phyloP scores from a whole-genome alignment of 2,113 vertebrate species.

The Salminus brasiliensis region DNA sequence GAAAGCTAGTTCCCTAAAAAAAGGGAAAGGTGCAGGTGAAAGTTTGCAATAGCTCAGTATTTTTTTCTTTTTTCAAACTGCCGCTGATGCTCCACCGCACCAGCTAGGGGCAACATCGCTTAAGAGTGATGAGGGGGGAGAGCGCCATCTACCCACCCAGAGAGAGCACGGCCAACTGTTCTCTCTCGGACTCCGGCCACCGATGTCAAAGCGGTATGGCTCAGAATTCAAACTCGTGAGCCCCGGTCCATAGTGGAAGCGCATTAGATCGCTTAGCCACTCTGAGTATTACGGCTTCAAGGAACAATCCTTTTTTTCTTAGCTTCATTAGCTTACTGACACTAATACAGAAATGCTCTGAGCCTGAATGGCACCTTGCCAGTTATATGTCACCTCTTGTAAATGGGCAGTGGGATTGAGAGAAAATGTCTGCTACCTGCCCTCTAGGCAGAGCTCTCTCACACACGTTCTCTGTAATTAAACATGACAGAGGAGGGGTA shows the following conservation, averaged over 20 bases:
- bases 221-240: no score
- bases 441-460: slow-evolving; percentile 19
- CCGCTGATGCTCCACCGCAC: no score
- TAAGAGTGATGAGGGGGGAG: no score
- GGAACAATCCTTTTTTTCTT: not conserved
- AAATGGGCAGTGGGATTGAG: slow-evolving; percentile 10
- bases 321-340: slow-evolving; percentile 47
- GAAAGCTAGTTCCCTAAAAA: not conserved
- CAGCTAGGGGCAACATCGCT: no score
- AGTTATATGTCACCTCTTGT: slow-evolving; percentile 23
- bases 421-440: not conserved
- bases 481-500: slow-evolving; percentile 32
- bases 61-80: no score
- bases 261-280: no score
- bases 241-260: no score
- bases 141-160: no score
- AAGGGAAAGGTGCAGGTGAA: not conserved
- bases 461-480: slow-evolving; percentile 34
- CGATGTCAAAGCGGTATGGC: no score
- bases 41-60: not conserved
- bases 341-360: slow-evolving; percentile 28
- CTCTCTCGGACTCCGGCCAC: no score
- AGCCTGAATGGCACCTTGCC: slow-evolving; percentile 17
- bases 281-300: not conserved
- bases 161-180: no score